A percentile compares a stretch with the other conserved stretches of the same genome.
These are phyloP conservation scores for Noctuana brunneofusca DNA, from an alignment of 2,888 invertebrate genomes.

Conservation along the genomic window DNA sequence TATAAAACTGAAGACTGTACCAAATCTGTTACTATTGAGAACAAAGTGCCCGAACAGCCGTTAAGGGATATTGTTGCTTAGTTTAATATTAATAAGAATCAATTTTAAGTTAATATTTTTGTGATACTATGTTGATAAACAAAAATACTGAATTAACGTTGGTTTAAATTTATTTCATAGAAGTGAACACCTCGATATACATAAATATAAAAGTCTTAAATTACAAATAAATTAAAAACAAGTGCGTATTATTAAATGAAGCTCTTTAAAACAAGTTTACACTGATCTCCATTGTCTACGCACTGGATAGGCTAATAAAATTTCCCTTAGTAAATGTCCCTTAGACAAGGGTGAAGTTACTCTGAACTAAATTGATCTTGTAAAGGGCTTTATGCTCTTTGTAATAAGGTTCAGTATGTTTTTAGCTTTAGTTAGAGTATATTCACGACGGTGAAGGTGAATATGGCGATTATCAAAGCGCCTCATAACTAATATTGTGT, in stretches of 20 bases:
- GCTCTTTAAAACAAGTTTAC: constrained; percentile 5
- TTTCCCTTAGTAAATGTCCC: no score
- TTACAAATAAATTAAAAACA: constrained; percentile 36
- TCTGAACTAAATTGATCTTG: no score
- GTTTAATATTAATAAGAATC: not conserved
- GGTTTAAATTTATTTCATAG: constrained; percentile 36
- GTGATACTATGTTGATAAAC: not conserved
- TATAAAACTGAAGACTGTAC: constrained; percentile 97
- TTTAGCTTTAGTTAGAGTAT: no score
- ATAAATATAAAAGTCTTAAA: constrained; percentile 36
- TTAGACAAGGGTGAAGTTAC: no score
- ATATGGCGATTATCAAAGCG: no score
- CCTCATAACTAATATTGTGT: no score
- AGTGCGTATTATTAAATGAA: constrained; percentile 18
- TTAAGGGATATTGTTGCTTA: constrained; percentile 38
- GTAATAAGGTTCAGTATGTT: no score
- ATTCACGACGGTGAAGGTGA: no score
- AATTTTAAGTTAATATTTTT: constrained; percentile 3
- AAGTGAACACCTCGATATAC: constrained; percentile 37
- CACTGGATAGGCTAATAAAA: no score
- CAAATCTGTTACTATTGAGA: constrained; percentile 87
- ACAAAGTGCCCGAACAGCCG: constrained; percentile 54
- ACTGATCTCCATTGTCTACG: no score
- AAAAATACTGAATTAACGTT: not conserved
- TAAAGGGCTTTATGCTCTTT: no score